phyloP scores from a whole-genome alignment of 2,113 vertebrate species.

The Amia ocellicauda region DNA sequence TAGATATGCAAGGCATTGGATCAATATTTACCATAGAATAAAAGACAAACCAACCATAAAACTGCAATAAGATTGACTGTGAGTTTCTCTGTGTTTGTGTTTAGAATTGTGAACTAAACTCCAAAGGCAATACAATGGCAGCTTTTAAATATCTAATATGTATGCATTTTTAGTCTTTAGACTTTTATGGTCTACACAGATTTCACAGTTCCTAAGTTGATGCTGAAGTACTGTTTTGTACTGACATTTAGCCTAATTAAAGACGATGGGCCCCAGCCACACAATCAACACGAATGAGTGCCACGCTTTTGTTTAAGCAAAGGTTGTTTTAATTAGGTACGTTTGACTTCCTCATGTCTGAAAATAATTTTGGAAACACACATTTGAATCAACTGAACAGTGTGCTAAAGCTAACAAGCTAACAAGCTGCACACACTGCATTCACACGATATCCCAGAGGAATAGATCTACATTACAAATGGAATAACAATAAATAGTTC shows the following conservation, averaged over 20 bases:
- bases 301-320: too few relatives aligned
- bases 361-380: neutral
- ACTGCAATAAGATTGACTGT: neutral
- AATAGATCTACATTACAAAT: slow-evolving; percentile 6
- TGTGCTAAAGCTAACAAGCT: neutral
- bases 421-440: neutral
- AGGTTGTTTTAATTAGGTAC: too few relatives aligned
- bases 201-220: too few relatives aligned
- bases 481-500: neutral
- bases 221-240: too few relatives aligned
- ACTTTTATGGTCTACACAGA: too few relatives aligned
- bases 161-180: too few relatives aligned
- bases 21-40: slow-evolving; percentile 22
- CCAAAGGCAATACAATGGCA: too few relatives aligned
- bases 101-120: too few relatives aligned
- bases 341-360: neutral
- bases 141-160: too few relatives aligned
- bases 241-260: too few relatives aligned
- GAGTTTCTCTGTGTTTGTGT: neutral
- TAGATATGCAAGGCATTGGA: slow-evolving; percentile 16
- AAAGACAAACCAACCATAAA: slow-evolving; percentile 7
- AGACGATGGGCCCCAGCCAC: too few relatives aligned
- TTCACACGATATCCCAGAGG: neutral
- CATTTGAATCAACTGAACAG: neutral
- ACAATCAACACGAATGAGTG: too few relatives aligned